Evolutionary conservation across 2,113 vertebrate genomes (phyloP), one percentile per base, ranked within the genome.

Genomic region (Suncus etruscus): DNA sequence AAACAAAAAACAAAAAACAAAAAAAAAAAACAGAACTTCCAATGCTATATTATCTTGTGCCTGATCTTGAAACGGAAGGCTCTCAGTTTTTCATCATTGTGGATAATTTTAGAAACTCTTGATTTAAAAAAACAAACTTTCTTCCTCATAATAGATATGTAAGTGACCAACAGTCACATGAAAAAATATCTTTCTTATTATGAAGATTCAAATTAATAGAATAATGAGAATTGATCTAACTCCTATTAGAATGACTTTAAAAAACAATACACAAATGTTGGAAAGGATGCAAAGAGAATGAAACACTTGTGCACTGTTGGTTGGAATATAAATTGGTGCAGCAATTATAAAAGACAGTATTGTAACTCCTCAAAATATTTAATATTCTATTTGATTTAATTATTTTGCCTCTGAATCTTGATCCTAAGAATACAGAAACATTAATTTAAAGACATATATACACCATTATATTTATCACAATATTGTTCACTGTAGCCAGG

Each of bases 51-150:
- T n/a, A 15, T 54, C 51, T 11, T 54, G 51, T 54, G 51, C 16
- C 2, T 54, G 51, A 54, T 54, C 4, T 54, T 11, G 9, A 4
- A 54, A 15, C 11, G 51, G 51, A 54, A 11, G 11, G 51, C 51
- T 54, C 16, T 54, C 51, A 54, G 51, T 6, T 54, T 54, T 54
- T 54, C 51, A 54, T 15, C 51, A 54, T 54, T 54, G 51, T 54
- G 16, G 16, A 54, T 2, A 11, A 11, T 54, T 54, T 54, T 50
- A 82, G 75, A 88, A 80, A 25, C 79, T n/a, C 11, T 74, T 85
- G 11, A 54, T 89, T 91, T 91, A 79, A 45, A 91, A 92, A 90
- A 77, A 9, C 4, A 69, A 69, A 69, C n/a, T 69, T n/a, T 69
- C 29, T 69, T 69, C 29, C n/a, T 12, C 66, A 69, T 14, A 69